Percentiles rank a stretch among this genome's conserved stretches.
Evolutionary conservation across 2,888 invertebrate genomes (phyloP).

Genomic region (Hydropsyche betteni): DNA sequence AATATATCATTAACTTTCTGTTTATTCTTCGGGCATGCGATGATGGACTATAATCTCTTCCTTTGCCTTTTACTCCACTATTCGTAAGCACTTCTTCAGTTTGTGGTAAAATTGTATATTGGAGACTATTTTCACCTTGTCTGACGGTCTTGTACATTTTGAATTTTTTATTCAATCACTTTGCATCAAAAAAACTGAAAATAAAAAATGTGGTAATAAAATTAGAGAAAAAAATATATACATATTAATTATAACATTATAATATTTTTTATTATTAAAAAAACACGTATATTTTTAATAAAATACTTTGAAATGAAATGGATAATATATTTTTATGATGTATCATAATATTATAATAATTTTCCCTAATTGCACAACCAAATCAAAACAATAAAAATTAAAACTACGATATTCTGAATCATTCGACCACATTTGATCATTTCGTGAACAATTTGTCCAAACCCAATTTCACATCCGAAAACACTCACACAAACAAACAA

Average conservation of each 20-base stretch:
- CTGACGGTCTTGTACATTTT: constrained; percentile 79
- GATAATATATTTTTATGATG: not conserved
- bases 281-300: not conserved
- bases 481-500: too few species aligned
- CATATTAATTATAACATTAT: too few species aligned
- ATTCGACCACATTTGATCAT: too few species aligned
- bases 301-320: not conserved
- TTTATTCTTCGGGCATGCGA: constrained; percentile 31
- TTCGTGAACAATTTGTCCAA: too few species aligned
- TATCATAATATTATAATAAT: too few species aligned
- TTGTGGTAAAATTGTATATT: constrained; percentile 78
- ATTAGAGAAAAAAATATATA: too few species aligned
- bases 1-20: constrained; percentile 40
- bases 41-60: constrained; percentile 62
- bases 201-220: not conserved
- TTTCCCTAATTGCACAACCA: too few species aligned
- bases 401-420: too few species aligned
- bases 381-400: too few species aligned
- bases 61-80: constrained; percentile 67
- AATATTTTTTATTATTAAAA: too few species aligned
- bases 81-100: constrained; percentile 73
- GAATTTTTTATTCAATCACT: constrained; percentile 40
- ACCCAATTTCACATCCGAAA: too few species aligned
- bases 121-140: constrained; percentile 78
- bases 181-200: not conserved